Evolutionary conservation across 1,140 invertebrate species (phyloP).

Genomic region (Cherax quadricarinatus): DNA sequence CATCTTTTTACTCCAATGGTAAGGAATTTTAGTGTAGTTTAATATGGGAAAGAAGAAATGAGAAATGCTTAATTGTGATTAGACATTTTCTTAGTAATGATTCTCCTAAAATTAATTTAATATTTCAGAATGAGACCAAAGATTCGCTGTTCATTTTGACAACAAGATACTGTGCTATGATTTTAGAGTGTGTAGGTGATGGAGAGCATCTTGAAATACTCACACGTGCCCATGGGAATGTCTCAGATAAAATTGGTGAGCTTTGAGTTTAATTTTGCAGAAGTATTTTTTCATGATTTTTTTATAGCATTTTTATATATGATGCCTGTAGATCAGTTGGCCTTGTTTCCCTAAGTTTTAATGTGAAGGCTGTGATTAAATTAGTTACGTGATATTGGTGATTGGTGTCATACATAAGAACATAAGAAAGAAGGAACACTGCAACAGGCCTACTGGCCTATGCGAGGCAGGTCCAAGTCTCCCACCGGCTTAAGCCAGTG

Average conservation of each 20-base stretch:
- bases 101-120: conserved; percentile 11
- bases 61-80: background rate
- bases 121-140: conserved; percentile 90
- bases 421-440: no score
- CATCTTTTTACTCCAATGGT: conserved; percentile 94
- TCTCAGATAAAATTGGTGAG: conserved; percentile 88
- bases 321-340: no score
- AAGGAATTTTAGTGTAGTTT: conserved; percentile 76
- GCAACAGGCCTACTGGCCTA: no score
- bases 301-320: no score
- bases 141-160: conserved; percentile 97
- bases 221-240: conserved; percentile 97
- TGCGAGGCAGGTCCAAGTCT: no score
- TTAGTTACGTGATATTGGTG: no score
- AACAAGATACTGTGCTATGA: conserved; percentile 96
- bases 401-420: no score
- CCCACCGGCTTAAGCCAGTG: no score
- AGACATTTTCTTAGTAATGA: background rate
- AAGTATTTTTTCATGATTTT: no score
- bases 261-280: background rate
- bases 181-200: conserved; percentile 91
- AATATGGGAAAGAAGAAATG: no score
- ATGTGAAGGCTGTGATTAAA: no score
- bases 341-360: no score
- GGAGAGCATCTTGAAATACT: conserved; percentile 92